phyloP scores from a whole-genome alignment of 1,140 invertebrate genomes.

The Tetraneura akinire region DNA sequence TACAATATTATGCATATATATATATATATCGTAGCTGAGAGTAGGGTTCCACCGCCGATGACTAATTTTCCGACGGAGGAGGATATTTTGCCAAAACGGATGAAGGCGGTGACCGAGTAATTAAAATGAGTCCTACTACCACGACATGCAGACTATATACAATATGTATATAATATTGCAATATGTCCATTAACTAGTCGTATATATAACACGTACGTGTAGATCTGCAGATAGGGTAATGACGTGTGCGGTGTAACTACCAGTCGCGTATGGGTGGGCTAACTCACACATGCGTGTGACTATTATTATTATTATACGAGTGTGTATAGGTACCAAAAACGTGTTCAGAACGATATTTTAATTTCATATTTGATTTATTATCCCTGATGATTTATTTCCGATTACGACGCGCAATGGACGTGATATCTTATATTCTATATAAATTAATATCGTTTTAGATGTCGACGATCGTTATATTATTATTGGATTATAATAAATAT shows the following conservation, averaged over 20 bases:
- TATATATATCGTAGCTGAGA: not conserved
- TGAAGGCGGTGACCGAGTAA: constrained; percentile 16
- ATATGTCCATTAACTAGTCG: not conserved
- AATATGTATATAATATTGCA: not conserved
- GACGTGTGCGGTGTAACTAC: constrained; percentile 32
- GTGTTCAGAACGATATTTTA: too few relatives aligned
- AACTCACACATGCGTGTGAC: not conserved
- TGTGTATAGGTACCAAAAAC: too few relatives aligned
- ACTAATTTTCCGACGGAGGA: constrained; percentile 8
- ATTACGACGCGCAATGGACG: too few relatives aligned
- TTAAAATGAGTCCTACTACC: not conserved
- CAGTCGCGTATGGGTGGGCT: not conserved
- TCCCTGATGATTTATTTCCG: too few relatives aligned
- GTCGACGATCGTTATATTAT: too few relatives aligned
- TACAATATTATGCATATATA: not conserved
- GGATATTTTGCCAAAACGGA: constrained; percentile 2
- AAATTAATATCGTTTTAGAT: too few relatives aligned
- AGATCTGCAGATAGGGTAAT: constrained; percentile 39
- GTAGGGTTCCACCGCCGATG: not conserved
- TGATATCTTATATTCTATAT: too few relatives aligned
- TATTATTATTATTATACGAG: too few relatives aligned
- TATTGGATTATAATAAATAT: too few relatives aligned
- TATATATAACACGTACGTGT: too few relatives aligned
- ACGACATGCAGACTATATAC: not conserved
- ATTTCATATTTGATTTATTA: too few relatives aligned